Conservation (phyloP, 2,888 invertebrate species). For the Eilema depressum region DNA sequence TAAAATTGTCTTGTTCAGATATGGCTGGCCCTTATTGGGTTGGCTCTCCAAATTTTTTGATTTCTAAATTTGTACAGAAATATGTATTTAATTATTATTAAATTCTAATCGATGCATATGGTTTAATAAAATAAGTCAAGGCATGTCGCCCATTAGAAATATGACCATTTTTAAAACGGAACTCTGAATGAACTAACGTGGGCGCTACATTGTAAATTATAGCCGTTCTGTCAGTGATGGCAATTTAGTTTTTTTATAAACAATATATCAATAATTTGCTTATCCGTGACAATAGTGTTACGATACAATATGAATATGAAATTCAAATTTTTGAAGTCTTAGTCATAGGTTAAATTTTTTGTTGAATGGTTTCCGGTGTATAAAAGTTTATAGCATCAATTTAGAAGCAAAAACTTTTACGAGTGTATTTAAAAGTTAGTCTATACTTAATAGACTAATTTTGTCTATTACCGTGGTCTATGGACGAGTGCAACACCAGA, state of each 20-base stretch:
- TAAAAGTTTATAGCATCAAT: background rate
- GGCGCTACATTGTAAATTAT: conserved; percentile 43
- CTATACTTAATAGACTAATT: too few relatives aligned
- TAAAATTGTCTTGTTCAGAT: background rate
- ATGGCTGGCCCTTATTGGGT: background rate
- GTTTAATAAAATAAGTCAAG: background rate
- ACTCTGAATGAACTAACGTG: conserved; percentile 31
- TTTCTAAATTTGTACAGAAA: background rate
- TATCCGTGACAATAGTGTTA: conserved; percentile 27
- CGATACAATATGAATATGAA: conserved; percentile 2
- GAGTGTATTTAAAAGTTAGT: background rate
- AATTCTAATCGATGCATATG: background rate
- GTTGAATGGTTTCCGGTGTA: conserved; percentile 2
- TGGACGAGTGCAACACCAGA: too few relatives aligned
- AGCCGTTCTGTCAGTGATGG: conserved; percentile 17
- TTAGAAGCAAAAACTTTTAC: background rate
- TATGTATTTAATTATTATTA: background rate
- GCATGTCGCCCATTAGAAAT: conserved; percentile 1
- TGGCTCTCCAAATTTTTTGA: background rate
- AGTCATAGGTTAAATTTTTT: conserved; percentile 19
- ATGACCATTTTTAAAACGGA: conserved; percentile 27
- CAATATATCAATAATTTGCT: conserved; percentile 42
- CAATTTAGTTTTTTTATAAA: conserved; percentile 37
- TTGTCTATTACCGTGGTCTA: too few relatives aligned
- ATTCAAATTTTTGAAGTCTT: conserved; percentile 7